Evolutionary conservation across 2,113 vertebrate genomes (phyloP).

Genomic region (Triplophysa siluroides): DNA sequence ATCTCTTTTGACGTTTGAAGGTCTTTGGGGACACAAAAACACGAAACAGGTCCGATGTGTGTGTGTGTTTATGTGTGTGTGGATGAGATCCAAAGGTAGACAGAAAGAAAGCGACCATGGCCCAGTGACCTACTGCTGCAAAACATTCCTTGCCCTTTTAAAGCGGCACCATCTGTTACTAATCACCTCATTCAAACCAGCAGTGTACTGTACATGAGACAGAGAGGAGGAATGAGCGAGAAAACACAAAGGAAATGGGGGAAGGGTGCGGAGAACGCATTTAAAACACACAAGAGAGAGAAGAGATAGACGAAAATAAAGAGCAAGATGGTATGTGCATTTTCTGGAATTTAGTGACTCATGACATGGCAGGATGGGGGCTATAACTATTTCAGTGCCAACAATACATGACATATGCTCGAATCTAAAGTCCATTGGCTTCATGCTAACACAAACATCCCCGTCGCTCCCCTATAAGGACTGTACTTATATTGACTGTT

Average conservation of each 20-base stretch:
- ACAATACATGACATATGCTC: conserved; percentile 20
- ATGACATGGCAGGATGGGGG: conserved; percentile 28
- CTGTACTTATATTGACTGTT: background rate
- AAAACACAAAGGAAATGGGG: conserved; percentile 3
- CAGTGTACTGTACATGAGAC: conserved; percentile 1
- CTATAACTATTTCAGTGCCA: conserved; percentile 31
- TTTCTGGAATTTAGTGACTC: conserved; percentile 19
- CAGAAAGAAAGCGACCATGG: conserved; percentile 34
- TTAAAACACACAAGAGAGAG: background rate
- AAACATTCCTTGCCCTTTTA: conserved; percentile 39
- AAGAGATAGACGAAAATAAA: background rate
- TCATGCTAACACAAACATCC: conserved; percentile 39
- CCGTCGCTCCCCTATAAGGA: conserved; percentile 11
- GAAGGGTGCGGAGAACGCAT: background rate
- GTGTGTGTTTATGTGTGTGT: conserved; percentile 29
- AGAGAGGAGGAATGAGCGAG: background rate
- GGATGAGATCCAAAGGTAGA: conserved; percentile 12
- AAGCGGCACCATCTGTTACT: conserved; percentile 54
- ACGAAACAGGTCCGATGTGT: background rate
- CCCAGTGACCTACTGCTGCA: conserved; percentile 55
- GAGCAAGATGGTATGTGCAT: background rate
- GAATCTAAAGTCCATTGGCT: conserved; percentile 31
- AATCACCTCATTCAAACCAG: conserved; percentile 38
- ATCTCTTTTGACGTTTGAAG: background rate
- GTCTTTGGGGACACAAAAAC: background rate